Percentiles rank a stretch among this genome's conserved stretches.
These are phyloP conservation scores for Eurois occulta DNA, from an alignment of 2,888 invertebrate species.

Conservation along the genomic window DNA sequence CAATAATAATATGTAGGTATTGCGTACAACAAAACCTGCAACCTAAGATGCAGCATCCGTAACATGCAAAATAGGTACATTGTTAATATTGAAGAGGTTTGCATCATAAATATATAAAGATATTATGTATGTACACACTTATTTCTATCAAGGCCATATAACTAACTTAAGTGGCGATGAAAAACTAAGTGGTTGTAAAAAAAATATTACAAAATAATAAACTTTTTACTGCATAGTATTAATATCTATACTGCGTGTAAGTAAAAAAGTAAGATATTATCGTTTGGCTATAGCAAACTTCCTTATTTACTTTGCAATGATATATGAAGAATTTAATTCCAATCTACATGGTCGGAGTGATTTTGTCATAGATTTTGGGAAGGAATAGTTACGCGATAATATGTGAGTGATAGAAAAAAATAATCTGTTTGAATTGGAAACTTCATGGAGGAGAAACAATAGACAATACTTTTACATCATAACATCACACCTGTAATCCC, in stretches of 20 bases:
- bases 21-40: slow-evolving; percentile 14
- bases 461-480: neutral
- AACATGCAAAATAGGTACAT: slow-evolving; percentile 39
- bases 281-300: neutral
- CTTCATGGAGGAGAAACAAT: neutral
- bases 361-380: neutral
- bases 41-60: slow-evolving; percentile 17
- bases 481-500: too few species aligned
- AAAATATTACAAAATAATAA: neutral
- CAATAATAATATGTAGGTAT: neutral
- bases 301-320: neutral
- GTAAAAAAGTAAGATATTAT: neutral
- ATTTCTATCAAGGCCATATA: slow-evolving; percentile 26
- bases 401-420: neutral
- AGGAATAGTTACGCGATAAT: neutral
- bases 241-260: neutral
- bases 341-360: neutral
- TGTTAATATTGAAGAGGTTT: slow-evolving; percentile 40
- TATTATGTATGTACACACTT: slow-evolving; percentile 1
- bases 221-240: neutral
- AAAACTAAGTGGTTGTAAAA: slow-evolving; percentile 3
- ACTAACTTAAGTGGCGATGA: slow-evolving; percentile 1
- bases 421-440: neutral
- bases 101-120: neutral
- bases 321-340: neutral